Percentiles rank a stretch among this genome's conserved stretches.
Conservation (phyloP, 2,797 vertebrate species). For the Orientallactaga sibirica region DNA sequence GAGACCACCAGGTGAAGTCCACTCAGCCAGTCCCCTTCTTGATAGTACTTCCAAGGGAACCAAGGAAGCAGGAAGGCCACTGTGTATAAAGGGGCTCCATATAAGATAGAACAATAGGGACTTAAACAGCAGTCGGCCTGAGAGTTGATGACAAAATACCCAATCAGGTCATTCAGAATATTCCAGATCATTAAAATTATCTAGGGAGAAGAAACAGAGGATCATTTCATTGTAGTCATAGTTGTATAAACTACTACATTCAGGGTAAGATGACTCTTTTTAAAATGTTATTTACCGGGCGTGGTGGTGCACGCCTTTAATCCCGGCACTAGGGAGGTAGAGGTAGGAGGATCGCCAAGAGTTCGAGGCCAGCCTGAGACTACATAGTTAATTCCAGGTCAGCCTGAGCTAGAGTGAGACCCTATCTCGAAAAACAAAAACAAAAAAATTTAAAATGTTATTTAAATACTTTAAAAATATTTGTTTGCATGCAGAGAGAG, state of each 20-base stretch:
- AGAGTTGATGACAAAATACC: constrained; percentile 93
- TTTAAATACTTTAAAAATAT: too few species aligned
- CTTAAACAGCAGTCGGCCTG: constrained; percentile 88
- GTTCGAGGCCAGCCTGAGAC: too few species aligned
- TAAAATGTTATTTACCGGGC: too few species aligned
- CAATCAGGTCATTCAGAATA: constrained; percentile 93
- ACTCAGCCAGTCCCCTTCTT: constrained; percentile 92
- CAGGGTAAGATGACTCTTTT: neutral
- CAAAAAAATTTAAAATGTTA: too few species aligned
- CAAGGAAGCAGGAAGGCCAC: constrained; percentile 94
- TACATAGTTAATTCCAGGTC: too few species aligned
- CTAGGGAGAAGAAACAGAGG: constrained; percentile 83
- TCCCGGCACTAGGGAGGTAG: too few species aligned
- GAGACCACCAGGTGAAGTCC: constrained; percentile 92
- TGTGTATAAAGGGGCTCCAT: constrained; percentile 91
- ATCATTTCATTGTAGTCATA: neutral
- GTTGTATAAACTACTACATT: neutral
- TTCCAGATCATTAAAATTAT: constrained; percentile 96
- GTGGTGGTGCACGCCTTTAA: too few species aligned
- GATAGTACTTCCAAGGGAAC: constrained; percentile 94
- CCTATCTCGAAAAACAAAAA: too few species aligned
- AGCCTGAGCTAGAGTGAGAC: too few species aligned
- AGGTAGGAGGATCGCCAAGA: too few species aligned
- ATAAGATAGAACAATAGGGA: constrained; percentile 91
- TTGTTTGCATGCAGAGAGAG: too few species aligned